Base-by-base conservation (phyloP, 1,140 invertebrate genomes). In the Caerostris extrusa region DNA sequence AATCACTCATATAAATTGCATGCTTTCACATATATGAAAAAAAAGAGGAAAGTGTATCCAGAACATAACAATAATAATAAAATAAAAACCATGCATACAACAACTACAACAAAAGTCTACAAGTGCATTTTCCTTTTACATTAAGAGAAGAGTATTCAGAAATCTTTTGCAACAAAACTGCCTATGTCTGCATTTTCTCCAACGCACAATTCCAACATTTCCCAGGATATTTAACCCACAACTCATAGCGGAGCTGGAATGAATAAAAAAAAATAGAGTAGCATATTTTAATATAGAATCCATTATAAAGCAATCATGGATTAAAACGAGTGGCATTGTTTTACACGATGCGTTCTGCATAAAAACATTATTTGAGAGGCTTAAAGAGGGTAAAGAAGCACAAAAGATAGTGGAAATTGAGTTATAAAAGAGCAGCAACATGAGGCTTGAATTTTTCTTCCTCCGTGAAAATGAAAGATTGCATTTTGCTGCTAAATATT, bases 301-400 rank as follows among this genome's bases (percentile, higher is more conserved):
- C 82, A 85, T 85, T 85, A 85, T 85, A 85, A 85, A 85, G 82
- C 82, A 85, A 85, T 85, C 82, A 85, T 85, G 53, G 56, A 85
- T 85, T 85, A 85, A 57, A 85, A 19, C 6, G 7, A 56, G 12
- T 12, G 6, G 19, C 12, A 85, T 56, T 85, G 50, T 34, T 81
- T 10, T 19, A 12, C 71, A 34, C 50, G 34, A 81, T 81, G 71
- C n/a, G 64, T 67, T 5, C 64, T 14, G 64, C 0, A 81, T 10
- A 81, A 81, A 81, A 81, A 19, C 71, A 81, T 81, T 81, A n/a
- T 34, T 81, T 81, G n/a, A 34, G 7, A 67, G n/a, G 64, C 12
- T 67, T 81, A 10, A 19, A 81, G n/a, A 19, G 4, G 34, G 34
- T 81, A 34, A 10, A 3, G 34, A 0, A 34, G 34, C 34, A 34